Evolutionary conservation across 2,888 invertebrate genomes (phyloP).

Genomic region (Epinotia demarniana): DNA sequence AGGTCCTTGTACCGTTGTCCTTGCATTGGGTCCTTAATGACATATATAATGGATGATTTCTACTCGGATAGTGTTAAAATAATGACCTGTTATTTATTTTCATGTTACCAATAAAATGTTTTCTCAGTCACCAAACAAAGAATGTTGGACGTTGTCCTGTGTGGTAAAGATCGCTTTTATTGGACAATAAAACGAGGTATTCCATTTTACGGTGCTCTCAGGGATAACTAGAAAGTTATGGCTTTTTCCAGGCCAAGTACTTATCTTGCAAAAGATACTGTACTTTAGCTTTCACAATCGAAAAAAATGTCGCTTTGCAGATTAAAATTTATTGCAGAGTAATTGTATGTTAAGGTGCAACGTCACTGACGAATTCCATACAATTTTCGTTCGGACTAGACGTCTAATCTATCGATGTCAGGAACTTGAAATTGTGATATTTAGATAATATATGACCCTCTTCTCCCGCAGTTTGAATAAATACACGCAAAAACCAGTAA

Average conservation of each 20-base stretch:
- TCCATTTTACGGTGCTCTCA: conserved; percentile 19
- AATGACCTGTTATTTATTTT: conserved; percentile 1
- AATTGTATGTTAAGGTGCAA: too few relatives aligned
- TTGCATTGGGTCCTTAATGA: not conserved
- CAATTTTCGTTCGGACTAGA: too few relatives aligned
- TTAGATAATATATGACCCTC: too few relatives aligned
- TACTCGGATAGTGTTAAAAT: not conserved
- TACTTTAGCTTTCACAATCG: not conserved
- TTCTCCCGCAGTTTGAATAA: too few relatives aligned
- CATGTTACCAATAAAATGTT: not conserved
- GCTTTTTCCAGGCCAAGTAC: conserved; percentile 16
- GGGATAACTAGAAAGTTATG: conserved; percentile 11
- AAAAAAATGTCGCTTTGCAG: not conserved
- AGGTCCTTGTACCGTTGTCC: not conserved
- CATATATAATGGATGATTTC: not conserved
- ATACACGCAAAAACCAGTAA: too few relatives aligned
- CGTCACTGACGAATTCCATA: too few relatives aligned
- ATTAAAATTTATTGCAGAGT: not conserved
- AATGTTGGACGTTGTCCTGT: not conserved
- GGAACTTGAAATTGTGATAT: too few relatives aligned
- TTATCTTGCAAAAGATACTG: not conserved
- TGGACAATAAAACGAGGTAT: conserved; percentile 6
- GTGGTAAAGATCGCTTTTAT: conserved; percentile 14
- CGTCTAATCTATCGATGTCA: too few relatives aligned
- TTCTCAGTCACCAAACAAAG: not conserved